phyloP scores from a whole-genome alignment of 2,888 invertebrate species.

The Apeira syringaria region DNA sequence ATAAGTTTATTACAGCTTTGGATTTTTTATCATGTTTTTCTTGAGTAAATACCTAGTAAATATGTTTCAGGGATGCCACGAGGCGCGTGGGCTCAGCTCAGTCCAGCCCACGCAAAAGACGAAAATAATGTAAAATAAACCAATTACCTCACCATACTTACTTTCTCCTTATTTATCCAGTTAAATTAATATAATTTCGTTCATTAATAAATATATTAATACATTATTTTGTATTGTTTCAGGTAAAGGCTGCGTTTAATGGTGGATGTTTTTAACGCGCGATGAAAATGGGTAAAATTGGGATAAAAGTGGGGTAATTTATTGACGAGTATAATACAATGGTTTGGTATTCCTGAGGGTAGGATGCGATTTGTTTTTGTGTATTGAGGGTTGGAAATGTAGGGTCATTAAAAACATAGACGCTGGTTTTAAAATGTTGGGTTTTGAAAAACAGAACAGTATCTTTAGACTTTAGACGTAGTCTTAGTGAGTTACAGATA shows the following conservation, averaged over 20 bases:
- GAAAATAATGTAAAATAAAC: no score
- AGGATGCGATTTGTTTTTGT: conserved; percentile 18
- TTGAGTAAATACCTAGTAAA: no score
- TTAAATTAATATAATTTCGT: conserved; percentile 27
- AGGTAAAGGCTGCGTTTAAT: conserved; percentile 32
- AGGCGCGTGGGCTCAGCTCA: no score
- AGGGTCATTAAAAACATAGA: conserved; percentile 12
- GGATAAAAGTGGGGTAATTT: conserved; percentile 31
- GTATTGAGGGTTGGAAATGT: conserved; percentile 15
- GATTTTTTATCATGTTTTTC: no score
- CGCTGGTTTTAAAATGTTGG: conserved; percentile 1
- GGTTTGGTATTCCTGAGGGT: conserved; percentile 13
- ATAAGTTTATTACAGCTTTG: no score
- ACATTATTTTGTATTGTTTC: conserved; percentile 48
- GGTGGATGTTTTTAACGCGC: neutral
- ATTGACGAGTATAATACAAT: conserved; percentile 27
- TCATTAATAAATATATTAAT: conserved; percentile 42
- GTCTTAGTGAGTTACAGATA: no score
- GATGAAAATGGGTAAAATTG: conserved; percentile 30
- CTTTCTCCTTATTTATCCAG: no score
- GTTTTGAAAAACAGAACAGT: neutral
- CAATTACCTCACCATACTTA: no score
- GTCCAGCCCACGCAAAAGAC: no score
- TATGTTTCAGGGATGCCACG: no score
- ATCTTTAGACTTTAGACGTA: no score